phyloP scores from a whole-genome alignment of 1,140 invertebrate species.

The Pararge aegeria region DNA sequence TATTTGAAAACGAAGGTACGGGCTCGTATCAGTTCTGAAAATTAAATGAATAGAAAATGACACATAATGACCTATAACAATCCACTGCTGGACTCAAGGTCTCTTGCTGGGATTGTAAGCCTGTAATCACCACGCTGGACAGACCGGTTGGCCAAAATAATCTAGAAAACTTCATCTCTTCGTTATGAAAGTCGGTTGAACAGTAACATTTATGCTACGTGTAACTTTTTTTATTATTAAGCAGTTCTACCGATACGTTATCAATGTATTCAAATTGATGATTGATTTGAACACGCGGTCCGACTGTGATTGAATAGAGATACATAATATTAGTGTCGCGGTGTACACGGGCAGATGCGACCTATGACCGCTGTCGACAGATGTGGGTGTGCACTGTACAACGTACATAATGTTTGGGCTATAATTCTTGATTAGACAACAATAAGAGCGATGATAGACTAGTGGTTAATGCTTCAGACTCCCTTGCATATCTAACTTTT shows the following conservation, averaged over 20 bases:
- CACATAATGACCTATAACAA: too few species aligned
- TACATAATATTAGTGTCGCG: conserved; percentile 71
- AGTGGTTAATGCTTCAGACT: not conserved
- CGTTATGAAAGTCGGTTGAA: too few species aligned
- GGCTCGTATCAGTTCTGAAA: too few species aligned
- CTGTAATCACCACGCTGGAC: too few species aligned
- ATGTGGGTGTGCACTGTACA: conserved; percentile 36
- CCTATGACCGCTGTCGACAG: conserved; percentile 63
- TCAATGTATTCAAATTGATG: conserved; percentile 74
- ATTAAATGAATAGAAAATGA: too few species aligned
- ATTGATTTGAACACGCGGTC: conserved; percentile 66
- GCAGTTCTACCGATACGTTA: conserved; percentile 46
- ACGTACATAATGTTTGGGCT: conserved; percentile 20
- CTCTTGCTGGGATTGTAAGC: too few species aligned
- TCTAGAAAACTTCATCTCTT: too few species aligned
- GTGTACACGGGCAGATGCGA: conserved; percentile 49
- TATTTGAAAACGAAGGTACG: too few species aligned
- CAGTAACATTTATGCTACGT: conserved; percentile 9
- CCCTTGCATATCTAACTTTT: too few species aligned
- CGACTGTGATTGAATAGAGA: conserved; percentile 68
- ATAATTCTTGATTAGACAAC: conserved; percentile 28
- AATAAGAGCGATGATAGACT: conserved; percentile 9
- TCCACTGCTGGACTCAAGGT: too few species aligned
- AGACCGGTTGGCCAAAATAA: too few species aligned
- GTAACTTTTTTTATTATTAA: conserved; percentile 22